Evolutionary conservation across 2,113 vertebrate genomes (phyloP).

Genomic region (Regulus satrapa): DNA sequence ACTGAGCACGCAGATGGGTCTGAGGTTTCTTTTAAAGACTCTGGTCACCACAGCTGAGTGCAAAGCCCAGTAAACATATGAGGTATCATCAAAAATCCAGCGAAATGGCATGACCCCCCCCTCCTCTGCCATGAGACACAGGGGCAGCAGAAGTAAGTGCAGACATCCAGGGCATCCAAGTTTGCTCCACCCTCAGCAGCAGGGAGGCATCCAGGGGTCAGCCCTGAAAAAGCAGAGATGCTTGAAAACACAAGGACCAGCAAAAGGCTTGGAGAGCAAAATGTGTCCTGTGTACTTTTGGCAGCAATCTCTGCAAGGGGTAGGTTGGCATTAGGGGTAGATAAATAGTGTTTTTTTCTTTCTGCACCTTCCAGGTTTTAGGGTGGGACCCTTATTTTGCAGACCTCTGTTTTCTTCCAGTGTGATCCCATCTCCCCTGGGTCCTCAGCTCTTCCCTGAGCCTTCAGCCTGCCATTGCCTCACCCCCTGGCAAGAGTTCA

Average conservation of each 20-base stretch:
- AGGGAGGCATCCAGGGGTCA: neutral
- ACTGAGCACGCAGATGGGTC: neutral
- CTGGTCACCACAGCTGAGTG: neutral
- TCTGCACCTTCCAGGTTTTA: neutral
- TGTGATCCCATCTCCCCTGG: neutral
- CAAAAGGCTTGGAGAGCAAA: neutral
- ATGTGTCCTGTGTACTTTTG: neutral
- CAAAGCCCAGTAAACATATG: neutral
- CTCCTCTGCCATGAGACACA: too few relatives aligned
- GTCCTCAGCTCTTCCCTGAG: neutral
- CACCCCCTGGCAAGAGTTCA: neutral
- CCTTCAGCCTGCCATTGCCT: neutral
- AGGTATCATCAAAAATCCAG: neutral
- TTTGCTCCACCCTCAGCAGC: neutral
- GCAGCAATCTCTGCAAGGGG: neutral
- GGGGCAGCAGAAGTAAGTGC: neutral
- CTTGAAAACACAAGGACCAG: neutral
- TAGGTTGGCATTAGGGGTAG: neutral
- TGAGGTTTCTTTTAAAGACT: neutral
- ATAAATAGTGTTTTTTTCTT: neutral
- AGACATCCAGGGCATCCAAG: neutral
- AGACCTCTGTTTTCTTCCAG: neutral
- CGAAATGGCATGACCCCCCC: neutral
- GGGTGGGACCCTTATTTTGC: neutral
- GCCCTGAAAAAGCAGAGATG: neutral